Conservation (phyloP, 1,140 invertebrate species). For the Sipha flava region DNA sequence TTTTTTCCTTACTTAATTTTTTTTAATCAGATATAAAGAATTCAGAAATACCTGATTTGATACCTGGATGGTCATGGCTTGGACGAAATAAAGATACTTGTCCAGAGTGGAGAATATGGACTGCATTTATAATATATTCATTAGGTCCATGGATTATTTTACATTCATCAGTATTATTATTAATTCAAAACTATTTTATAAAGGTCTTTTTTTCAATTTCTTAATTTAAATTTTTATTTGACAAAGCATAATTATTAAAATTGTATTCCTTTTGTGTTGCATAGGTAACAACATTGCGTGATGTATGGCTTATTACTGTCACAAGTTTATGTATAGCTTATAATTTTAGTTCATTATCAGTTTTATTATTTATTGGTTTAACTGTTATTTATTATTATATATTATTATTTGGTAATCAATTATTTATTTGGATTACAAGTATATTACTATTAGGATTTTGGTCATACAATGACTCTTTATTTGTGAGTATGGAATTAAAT, state of each 20-base stretch:
- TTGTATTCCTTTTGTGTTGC: not conserved
- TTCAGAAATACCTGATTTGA: slow-evolving; percentile 28
- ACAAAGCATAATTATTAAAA: not conserved
- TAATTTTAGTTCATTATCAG: slow-evolving; percentile 1
- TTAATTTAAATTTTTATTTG: not conserved
- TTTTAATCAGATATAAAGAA: slow-evolving; percentile 32
- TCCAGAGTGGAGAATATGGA: slow-evolving; percentile 38
- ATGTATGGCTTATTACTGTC: not conserved
- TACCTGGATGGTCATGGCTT: slow-evolving; percentile 34
- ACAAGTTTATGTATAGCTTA: not conserved
- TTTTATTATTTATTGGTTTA: not conserved
- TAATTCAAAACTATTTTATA: slow-evolving; percentile 7
- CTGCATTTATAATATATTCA: slow-evolving; percentile 26
- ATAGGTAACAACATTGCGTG: not conserved
- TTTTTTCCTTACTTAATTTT: not conserved
- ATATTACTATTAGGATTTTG: not conserved
- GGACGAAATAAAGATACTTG: slow-evolving; percentile 37
- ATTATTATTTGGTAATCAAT: slow-evolving; percentile 4
- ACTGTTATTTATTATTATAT: slow-evolving; percentile 27
- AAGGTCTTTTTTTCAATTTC: not conserved
- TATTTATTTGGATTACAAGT: slow-evolving; percentile 10
- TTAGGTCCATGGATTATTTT: slow-evolving; percentile 36
- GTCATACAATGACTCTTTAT: slow-evolving; percentile 1
- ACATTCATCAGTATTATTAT: slow-evolving; percentile 29
- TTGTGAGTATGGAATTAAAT: not conserved